phyloP scores from a whole-genome alignment of 2,888 invertebrate species.

The Mimachlamys varia region DNA sequence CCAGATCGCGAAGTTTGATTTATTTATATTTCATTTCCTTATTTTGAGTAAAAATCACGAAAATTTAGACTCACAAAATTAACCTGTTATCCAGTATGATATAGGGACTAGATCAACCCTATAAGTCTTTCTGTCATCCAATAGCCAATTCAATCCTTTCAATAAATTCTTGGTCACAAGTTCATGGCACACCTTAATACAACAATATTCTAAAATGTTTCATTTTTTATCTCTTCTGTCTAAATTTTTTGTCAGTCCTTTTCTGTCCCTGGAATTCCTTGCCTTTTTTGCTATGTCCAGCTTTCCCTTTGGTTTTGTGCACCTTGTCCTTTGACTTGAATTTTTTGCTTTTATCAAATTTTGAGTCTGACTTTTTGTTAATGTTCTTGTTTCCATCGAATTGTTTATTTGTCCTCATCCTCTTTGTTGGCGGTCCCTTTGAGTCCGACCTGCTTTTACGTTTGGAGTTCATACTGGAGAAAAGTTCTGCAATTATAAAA shows the following conservation, averaged over 20 bases:
- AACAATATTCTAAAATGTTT: not conserved
- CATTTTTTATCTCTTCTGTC: not conserved
- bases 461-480: constrained; percentile 41
- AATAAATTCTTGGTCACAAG: not conserved
- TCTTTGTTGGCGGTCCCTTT: constrained; percentile 35
- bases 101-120: no score
- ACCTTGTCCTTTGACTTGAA: not conserved
- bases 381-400: not conserved
- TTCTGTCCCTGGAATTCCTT: not conserved
- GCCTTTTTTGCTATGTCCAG: constrained; percentile 33
- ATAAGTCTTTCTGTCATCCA: no score
- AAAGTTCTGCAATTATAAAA: constrained; percentile 47
- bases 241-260: constrained; percentile 32
- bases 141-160: no score
- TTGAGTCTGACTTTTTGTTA: not conserved
- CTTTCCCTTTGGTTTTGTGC: constrained; percentile 11
- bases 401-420: constrained; percentile 31
- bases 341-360: constrained; percentile 29
- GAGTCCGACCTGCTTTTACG: not conserved
- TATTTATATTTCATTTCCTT: no score
- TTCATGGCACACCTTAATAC: no score
- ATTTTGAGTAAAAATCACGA: no score
- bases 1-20: no score
- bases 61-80: no score
- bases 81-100: no score